Conservation (phyloP, 2,797 vertebrate genomes). For the Limosa lapponica region DNA sequence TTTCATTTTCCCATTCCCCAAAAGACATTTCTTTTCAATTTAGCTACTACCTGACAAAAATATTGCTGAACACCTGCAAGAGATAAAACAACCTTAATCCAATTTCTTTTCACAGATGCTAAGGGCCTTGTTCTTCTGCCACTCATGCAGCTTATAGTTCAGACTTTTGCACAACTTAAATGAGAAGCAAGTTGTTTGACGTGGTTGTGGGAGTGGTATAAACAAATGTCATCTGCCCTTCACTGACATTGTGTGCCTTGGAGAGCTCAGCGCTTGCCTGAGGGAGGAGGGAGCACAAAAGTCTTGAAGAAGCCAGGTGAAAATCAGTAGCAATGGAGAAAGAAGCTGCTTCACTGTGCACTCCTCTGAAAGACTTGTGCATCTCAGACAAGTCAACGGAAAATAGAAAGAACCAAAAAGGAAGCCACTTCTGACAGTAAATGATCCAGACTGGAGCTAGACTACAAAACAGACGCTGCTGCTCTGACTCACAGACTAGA, state of each 20-base stretch:
- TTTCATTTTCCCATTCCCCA: conserved; percentile 64
- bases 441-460: not conserved
- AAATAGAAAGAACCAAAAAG: not conserved
- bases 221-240: conserved; percentile 46
- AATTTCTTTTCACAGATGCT: conserved; percentile 59
- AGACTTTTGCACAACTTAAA: conserved; percentile 58
- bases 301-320: not conserved
- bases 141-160: conserved; percentile 27
- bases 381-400: not conserved
- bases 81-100: conserved; percentile 61
- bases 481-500: not conserved
- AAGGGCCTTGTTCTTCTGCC: conserved; percentile 56
- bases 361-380: not conserved
- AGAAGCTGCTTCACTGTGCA: not conserved
- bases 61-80: conserved; percentile 55
- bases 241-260: not conserved
- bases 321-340: not conserved
- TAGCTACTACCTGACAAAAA: conserved; percentile 64
- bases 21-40: conserved; percentile 63
- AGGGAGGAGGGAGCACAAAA: not conserved
- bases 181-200: conserved; percentile 53
- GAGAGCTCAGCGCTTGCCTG: not conserved
- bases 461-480: not conserved
- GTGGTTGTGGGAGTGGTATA: conserved; percentile 32
- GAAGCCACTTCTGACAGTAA: not conserved